Evolutionary conservation across 1,140 invertebrate species (phyloP), one percentile per base, ranked within the genome.

Genomic region (Drosophila auraria): DNA sequence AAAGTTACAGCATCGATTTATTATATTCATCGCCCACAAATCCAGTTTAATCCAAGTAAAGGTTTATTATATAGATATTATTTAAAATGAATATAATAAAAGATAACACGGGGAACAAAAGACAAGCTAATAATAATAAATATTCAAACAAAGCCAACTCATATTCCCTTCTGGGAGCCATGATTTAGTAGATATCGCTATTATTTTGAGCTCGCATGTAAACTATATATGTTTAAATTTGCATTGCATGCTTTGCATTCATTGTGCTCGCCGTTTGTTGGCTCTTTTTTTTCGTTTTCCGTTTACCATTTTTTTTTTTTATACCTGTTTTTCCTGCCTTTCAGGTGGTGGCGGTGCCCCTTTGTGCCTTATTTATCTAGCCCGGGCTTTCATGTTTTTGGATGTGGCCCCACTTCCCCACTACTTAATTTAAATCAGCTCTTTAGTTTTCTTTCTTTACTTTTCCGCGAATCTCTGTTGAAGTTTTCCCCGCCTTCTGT

Each of bases 391-490:
- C 57, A 78, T 71, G 76, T 78, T 77, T 77, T 78, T 62, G 47
- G 53, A 6, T 69, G 30, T 60, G 36, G 45, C 17, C 15, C 20
- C 42, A 17, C 11, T 30, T 42, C 25, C 36, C 38, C 23, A 14
- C 45, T 72, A 38, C 54, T 72, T 79, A 72, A 79, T 78, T 79
- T 79, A 79, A 79, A 79, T 79, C 76, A 79, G 75, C 66, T 79
- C 47, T 70, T 61, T 42, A 69, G 51, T 23, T 63, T 56, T 42
- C 23, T 51, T 49, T 40, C 25, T 30, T 68, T 72, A 40, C 12
- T 23, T 70, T 23, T 8, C 4, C 5, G 6, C 44, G 44, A 30
- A 49, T 36, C 36, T 42, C 44, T 59, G 65, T 27, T 50, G 45
- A 60, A 51, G 70, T 40, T 70, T 38, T 38, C 12, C 27, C 23